Evolutionary conservation across 2,888 invertebrate species (phyloP).

Genomic region (Conomelus anceps): DNA sequence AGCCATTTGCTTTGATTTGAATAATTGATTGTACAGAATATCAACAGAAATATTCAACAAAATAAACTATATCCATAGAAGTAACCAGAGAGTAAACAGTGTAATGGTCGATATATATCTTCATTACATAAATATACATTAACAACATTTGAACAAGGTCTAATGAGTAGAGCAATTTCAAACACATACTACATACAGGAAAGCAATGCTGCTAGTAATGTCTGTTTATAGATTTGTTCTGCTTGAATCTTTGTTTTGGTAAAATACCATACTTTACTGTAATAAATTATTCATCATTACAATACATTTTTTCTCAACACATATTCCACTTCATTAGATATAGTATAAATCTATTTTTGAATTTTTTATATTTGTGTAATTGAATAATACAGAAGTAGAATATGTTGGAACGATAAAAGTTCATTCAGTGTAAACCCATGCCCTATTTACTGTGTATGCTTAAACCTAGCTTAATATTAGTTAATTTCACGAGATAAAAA

Average conservation of each 20-base stretch:
- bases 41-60: not conserved
- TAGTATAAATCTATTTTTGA: slow-evolving; percentile 20
- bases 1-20: not conserved
- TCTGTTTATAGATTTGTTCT: not conserved
- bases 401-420: not conserved
- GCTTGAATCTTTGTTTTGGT: slow-evolving; percentile 27
- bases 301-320: not conserved
- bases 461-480: not conserved
- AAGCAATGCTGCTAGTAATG: not conserved
- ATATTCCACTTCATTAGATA: slow-evolving; percentile 7
- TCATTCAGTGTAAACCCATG: slow-evolving; percentile 21
- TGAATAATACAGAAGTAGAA: not conserved
- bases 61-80: not conserved
- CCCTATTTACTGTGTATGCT: not conserved
- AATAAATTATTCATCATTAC: slow-evolving; percentile 30
- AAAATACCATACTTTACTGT: slow-evolving; percentile 34
- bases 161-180: not conserved
- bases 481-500: not conserved
- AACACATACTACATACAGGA: not conserved
- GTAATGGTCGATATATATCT: not conserved
- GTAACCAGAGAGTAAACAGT: not conserved
- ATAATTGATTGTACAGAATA: not conserved
- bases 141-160: not conserved
- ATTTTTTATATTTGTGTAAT: slow-evolving; percentile 11
- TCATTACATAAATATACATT: not conserved